These are phyloP conservation scores for Tridacna gigas DNA, from an alignment of 2,888 invertebrate species.

Conservation along the genomic window DNA sequence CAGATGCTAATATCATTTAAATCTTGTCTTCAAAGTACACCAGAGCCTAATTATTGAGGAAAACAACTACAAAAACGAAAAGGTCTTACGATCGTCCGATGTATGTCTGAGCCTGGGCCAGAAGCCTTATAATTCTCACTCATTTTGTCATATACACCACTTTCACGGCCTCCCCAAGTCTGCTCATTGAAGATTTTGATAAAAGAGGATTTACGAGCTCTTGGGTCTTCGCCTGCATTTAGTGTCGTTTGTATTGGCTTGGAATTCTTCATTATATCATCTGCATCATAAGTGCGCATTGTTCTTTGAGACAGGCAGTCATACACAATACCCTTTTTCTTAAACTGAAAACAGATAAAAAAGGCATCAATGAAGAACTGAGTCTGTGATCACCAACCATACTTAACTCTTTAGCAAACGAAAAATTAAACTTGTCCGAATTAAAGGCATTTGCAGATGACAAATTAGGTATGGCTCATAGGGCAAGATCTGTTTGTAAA, in stretches of 20 bases:
- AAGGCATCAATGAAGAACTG: too few relatives aligned
- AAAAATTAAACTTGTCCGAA: too few relatives aligned
- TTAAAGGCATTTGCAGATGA: too few relatives aligned
- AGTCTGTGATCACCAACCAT: too few relatives aligned
- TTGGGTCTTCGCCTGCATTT: background rate
- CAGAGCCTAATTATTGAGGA: too few relatives aligned
- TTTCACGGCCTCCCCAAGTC: slow-evolving; percentile 8
- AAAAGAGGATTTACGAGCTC: background rate
- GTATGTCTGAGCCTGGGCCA: slow-evolving; percentile 8
- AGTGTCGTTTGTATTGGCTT: background rate
- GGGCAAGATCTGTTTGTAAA: too few relatives aligned
- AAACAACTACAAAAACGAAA: too few relatives aligned
- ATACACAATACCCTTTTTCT: background rate
- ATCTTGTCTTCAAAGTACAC: too few relatives aligned
- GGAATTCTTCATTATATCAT: background rate
- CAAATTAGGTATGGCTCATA: too few relatives aligned
- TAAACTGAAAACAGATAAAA: background rate
- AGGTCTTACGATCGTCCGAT: background rate
- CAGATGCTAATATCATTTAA: too few relatives aligned
- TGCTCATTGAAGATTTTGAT: slow-evolving; percentile 3
- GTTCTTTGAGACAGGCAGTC: slow-evolving; percentile 4
- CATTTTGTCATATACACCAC: slow-evolving; percentile 13
- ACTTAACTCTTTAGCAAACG: too few relatives aligned
- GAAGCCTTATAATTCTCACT: slow-evolving; percentile 14
- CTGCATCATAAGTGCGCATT: background rate